These are phyloP conservation scores for Cotesia vestalis DNA, from an alignment of 1,140 invertebrate genomes.

Conservation along the genomic window DNA sequence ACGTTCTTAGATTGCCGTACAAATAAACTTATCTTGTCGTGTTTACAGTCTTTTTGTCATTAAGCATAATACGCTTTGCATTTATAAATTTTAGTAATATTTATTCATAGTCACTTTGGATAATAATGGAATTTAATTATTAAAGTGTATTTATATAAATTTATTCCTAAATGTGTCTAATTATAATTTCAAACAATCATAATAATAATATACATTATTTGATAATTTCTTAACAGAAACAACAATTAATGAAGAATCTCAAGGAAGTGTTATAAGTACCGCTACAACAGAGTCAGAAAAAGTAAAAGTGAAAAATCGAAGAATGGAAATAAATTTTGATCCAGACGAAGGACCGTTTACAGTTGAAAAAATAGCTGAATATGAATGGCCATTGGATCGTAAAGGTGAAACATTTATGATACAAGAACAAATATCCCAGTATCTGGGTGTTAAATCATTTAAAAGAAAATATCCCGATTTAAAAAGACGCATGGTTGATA, in stretches of 20 bases:
- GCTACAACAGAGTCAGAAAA: constrained; percentile 74
- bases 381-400: constrained; percentile 87
- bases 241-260: constrained; percentile 78
- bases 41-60: constrained; percentile 20
- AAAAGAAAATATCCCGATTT: constrained; percentile 95
- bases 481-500: constrained; percentile 82
- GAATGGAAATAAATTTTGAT: constrained; percentile 78
- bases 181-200: constrained; percentile 11
- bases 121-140: too few relatives aligned
- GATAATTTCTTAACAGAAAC: constrained; percentile 64
- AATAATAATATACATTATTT: constrained; percentile 28
- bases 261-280: constrained; percentile 77
- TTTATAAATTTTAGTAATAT: too few relatives aligned
- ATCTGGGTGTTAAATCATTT: constrained; percentile 92
- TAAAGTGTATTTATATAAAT: too few relatives aligned
- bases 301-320: constrained; percentile 74
- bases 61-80: background rate
- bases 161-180: background rate
- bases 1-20: constrained; percentile 45
- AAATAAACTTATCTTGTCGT: constrained; percentile 6
- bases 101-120: too few relatives aligned
- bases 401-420: constrained; percentile 82
- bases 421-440: constrained; percentile 93
- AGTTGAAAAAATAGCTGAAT: constrained; percentile 90
- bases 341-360: constrained; percentile 77